Evolutionary conservation across 2,113 vertebrate species (phyloP), one percentile per base, ranked within the genome.

Genomic region (Tragelaphus buxtoni): DNA sequence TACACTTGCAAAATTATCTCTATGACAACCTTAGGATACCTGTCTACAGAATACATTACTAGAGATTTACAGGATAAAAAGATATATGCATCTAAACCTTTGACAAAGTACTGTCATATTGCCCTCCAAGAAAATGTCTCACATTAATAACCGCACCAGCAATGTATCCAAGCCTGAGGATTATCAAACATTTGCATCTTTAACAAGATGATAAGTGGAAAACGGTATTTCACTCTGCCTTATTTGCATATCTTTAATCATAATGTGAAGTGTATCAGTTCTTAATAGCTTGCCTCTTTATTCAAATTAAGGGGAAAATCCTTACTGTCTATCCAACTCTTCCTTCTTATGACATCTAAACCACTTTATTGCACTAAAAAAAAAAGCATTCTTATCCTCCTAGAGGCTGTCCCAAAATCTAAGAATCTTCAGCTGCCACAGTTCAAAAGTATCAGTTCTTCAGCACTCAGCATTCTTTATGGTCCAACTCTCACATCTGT

Each of bases 141-240:
- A 30, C 24, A 77, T 95, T 90, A 87, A 96, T 88, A 94, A 94
- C 69, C 61, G 93, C 16, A 95, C 42, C 28, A 65, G 69, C 26
- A 79, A 12, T 69, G 4, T 89, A 53, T 61, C 26, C 91, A 18
- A 72, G 32, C 74, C 16, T 79, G 32, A 94, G 26, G 39, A 83
- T 87, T 82, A 56, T 26, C 47, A 93, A 84, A 95, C 39, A 96
- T 65, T 84, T 91, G 90, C 72, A 56, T 85, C 22, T 88, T 86
- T 80, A 95, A 86, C 51, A 47, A 47, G 72, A 28, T 76, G 30
- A 69, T 39, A 93, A n/a, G 45, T 88, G 35, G 49, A 91, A 91
- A 92, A 94, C 32, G 45, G 12, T 53, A 88, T 79, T 84, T 65
- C 4, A 87, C 18, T 56, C 53, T 83, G 22, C 60, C 13, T 90